Conservation (phyloP, 2,888 invertebrate genomes). For the Argyra leucocephala region DNA sequence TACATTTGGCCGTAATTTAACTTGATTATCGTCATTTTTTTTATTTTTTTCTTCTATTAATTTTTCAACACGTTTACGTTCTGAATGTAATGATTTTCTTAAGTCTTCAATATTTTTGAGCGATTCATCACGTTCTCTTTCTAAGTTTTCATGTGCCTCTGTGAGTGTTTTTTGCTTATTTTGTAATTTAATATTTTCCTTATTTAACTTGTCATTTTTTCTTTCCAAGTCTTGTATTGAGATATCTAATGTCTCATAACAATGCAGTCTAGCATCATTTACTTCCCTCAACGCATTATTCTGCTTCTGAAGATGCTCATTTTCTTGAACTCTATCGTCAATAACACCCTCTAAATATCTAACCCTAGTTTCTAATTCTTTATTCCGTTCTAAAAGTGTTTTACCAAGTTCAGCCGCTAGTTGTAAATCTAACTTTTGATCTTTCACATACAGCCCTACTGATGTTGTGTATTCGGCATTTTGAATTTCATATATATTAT, state of each 20-base stretch:
- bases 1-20: constrained; percentile 18
- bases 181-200: constrained; percentile 76
- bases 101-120: constrained; percentile 71
- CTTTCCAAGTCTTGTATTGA: constrained; percentile 87
- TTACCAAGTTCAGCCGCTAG: too few relatives aligned
- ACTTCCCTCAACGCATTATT: constrained; percentile 81
- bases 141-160: constrained; percentile 67
- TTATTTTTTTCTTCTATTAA: constrained; percentile 33
- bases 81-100: constrained; percentile 51
- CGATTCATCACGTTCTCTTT: constrained; percentile 72
- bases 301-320: constrained; percentile 91
- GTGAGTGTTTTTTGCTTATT: constrained; percentile 77
- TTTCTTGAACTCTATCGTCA: too few relatives aligned
- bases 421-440: too few relatives aligned
- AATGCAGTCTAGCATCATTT: constrained; percentile 79
- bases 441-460: too few relatives aligned
- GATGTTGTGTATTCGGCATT: too few relatives aligned
- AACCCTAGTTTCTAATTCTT: too few relatives aligned
- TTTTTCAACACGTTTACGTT: constrained; percentile 51
- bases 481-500: too few relatives aligned
- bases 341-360: too few relatives aligned
- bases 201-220: constrained; percentile 71
- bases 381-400: too few relatives aligned
- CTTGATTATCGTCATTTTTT: constrained; percentile 20
- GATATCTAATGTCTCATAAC: constrained; percentile 88